phyloP scores from a whole-genome alignment of 2,797 vertebrate genomes.

The Nasua narica region DNA sequence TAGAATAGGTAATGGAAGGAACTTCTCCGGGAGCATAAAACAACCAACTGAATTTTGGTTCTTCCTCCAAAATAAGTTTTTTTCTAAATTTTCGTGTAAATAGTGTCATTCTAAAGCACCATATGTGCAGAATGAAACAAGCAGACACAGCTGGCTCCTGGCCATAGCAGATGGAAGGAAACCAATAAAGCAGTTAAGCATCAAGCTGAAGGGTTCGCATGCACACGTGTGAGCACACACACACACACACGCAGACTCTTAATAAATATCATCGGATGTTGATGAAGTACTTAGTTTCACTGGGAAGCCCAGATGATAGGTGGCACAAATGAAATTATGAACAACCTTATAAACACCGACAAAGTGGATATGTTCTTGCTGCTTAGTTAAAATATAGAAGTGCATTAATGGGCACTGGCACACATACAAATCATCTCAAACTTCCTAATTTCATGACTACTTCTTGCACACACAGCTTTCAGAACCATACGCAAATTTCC shows the following conservation, averaged over 20 bases:
- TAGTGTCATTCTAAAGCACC: not conserved
- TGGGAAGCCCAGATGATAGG: not conserved
- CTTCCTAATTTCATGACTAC: not conserved
- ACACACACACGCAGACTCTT: not conserved
- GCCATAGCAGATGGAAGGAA: not conserved
- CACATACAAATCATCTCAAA: not conserved
- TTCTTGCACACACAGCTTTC: not conserved
- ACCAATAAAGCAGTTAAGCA: not conserved
- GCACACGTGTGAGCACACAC: fast-evolving
- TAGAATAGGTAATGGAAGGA: not conserved
- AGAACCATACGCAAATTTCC: not conserved
- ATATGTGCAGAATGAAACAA: not conserved
- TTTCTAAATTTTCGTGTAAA: not conserved
- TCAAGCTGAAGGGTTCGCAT: not conserved
- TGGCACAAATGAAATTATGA: conserved; percentile 21
- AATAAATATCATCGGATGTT: not conserved
- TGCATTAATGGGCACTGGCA: not conserved
- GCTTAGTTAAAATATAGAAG: not conserved
- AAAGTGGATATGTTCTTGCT: not conserved
- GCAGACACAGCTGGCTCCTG: not conserved
- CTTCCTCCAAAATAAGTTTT: not conserved
- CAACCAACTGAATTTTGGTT: not conserved
- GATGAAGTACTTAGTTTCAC: not conserved
- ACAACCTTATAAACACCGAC: not conserved
- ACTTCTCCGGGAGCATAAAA: not conserved